A percentile compares a stretch with the other conserved stretches of the same genome.
These are phyloP conservation scores for Geopemphigus sp. DNA, from an alignment of 1,140 invertebrate genomes.

Conservation along the genomic window DNA sequence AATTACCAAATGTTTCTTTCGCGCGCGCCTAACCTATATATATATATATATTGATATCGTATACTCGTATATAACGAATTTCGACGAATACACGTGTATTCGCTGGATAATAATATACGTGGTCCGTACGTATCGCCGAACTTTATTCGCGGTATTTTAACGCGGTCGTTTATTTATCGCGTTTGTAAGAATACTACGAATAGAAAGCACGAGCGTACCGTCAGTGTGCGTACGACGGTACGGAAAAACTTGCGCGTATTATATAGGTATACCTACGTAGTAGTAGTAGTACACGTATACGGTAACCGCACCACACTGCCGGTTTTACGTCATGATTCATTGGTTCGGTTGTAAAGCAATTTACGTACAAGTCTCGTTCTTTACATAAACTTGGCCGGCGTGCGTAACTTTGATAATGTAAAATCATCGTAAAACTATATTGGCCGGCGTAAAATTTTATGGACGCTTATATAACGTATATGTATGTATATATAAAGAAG, in stretches of 20 bases:
- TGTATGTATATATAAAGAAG: not conserved
- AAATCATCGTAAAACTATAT: slow-evolving; percentile 49
- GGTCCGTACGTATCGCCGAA: not conserved
- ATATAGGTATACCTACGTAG: not conserved
- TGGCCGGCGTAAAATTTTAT: slow-evolving; percentile 47
- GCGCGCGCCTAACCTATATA: no score
- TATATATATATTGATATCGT: no score
- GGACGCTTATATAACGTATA: not conserved
- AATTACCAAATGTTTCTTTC: no score
- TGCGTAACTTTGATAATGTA: slow-evolving; percentile 43
- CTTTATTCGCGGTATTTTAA: slow-evolving; percentile 24
- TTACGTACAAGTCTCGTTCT: slow-evolving; percentile 47
- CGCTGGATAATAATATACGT: not conserved
- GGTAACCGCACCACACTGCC: not conserved
- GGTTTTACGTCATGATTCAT: slow-evolving; percentile 38
- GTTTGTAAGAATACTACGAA: not conserved
- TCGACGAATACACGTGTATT: no score
- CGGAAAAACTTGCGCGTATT: not conserved
- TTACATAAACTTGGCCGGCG: slow-evolving; percentile 22
- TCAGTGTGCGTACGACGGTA: not conserved
- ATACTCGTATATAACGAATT: no score
- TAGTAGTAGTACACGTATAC: no score
- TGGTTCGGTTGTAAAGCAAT: slow-evolving; percentile 41
- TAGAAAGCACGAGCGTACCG: not conserved
- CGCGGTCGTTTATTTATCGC: slow-evolving; percentile 17